phyloP scores from a whole-genome alignment of 2,888 invertebrate genomes.

The Ophraella communa region DNA sequence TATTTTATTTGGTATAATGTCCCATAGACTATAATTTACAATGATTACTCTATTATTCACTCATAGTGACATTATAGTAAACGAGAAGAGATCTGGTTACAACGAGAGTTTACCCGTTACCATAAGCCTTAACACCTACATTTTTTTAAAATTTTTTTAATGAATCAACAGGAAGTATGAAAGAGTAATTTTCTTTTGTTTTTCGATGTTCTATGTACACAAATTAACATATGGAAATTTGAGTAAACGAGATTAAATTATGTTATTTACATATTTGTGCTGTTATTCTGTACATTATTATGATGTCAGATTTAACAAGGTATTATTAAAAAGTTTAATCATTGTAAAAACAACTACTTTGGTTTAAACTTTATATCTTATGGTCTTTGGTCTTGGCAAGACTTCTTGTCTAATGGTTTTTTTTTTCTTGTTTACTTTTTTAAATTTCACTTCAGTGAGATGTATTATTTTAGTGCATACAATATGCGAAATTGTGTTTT shows the following conservation, averaged over 20 bases:
- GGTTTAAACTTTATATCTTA: too few species aligned
- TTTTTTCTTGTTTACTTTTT: too few species aligned
- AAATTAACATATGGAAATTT: neutral
- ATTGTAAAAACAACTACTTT: too few species aligned
- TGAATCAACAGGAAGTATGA: neutral
- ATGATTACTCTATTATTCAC: constrained; percentile 17
- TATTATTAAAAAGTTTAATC: neutral
- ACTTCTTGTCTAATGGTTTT: too few species aligned
- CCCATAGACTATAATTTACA: constrained; percentile 24
- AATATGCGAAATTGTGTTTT: too few species aligned
- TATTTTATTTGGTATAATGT: neutral
- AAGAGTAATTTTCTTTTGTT: neutral
- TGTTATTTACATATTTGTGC: neutral
- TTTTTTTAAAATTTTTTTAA: constrained; percentile 10
- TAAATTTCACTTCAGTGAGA: too few species aligned
- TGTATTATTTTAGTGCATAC: too few species aligned
- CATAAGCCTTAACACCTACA: constrained; percentile 13
- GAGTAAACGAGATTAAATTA: neutral
- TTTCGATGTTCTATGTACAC: neutral
- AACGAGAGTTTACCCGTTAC: constrained; percentile 1
- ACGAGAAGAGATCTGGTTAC: constrained; percentile 8
- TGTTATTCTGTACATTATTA: too few species aligned
- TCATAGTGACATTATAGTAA: constrained; percentile 6
- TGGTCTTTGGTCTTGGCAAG: too few species aligned
- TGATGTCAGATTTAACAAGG: neutral